These are phyloP conservation scores for Hyalella azteca DNA, from an alignment of 2,888 invertebrate genomes.

Conservation along the genomic window DNA sequence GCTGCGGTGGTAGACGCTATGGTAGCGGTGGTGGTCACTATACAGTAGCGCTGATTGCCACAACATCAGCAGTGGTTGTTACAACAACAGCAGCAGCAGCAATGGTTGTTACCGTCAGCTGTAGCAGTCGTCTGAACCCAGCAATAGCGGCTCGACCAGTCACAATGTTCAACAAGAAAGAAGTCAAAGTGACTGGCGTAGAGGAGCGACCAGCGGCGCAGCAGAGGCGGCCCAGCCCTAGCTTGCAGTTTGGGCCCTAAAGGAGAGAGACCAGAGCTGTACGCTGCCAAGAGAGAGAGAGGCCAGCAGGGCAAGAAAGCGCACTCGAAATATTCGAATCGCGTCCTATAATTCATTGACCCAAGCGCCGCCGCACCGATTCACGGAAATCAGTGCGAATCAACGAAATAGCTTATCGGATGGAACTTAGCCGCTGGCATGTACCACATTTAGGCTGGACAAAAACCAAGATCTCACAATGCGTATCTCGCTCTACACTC, in stretches of 20 bases:
- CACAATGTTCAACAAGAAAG: slow-evolving; percentile 16
- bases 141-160: too few species aligned
- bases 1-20: too few species aligned
- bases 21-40: too few species aligned
- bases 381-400: background rate
- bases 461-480: too few species aligned
- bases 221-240: slow-evolving; percentile 31
- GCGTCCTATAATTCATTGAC: slow-evolving; percentile 7
- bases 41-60: too few species aligned
- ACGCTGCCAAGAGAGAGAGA: background rate
- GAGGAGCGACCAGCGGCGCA: background rate
- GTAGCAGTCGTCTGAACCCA: too few species aligned
- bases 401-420: too few species aligned
- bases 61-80: too few species aligned
- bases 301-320: slow-evolving; percentile 21
- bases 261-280: slow-evolving; percentile 6
- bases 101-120: too few species aligned
- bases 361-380: background rate
- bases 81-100: slow-evolving; percentile 6
- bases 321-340: background rate
- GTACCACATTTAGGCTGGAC: too few species aligned
- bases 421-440: too few species aligned
- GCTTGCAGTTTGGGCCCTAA: slow-evolving; percentile 26
- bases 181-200: slow-evolving; percentile 18
- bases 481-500: too few species aligned